These are phyloP conservation scores for Pterois miles DNA, from an alignment of 2,797 vertebrate genomes.

Conservation along the genomic window DNA sequence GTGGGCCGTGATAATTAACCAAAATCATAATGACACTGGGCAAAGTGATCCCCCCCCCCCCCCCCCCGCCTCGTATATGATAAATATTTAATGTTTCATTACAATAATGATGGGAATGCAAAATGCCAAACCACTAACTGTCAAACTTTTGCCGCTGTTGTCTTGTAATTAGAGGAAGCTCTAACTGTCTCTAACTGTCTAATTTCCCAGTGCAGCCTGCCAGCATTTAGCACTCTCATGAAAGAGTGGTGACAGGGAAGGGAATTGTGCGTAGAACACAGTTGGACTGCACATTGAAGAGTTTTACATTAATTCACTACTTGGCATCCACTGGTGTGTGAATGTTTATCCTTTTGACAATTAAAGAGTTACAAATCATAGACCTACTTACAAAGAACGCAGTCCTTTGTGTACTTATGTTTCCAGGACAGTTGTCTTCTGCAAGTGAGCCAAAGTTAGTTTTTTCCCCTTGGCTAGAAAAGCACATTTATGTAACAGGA, in stretches of 20 bases:
- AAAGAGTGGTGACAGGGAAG: constrained; percentile 50
- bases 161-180: constrained; percentile 66
- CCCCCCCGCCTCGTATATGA: constrained; percentile 64
- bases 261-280: constrained; percentile 42
- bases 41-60: constrained; percentile 69
- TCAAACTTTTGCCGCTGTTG: constrained; percentile 63
- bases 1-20: constrained; percentile 83
- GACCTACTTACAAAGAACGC: constrained; percentile 1
- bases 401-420: constrained; percentile 11
- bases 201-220: constrained; percentile 57
- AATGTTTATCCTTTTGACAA: constrained; percentile 51
- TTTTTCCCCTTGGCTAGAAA: constrained; percentile 2
- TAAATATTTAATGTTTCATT: constrained; percentile 84
- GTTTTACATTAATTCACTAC: constrained; percentile 41
- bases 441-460: constrained; percentile 16
- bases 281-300: constrained; percentile 25
- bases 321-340: constrained; percentile 17
- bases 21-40: constrained; percentile 79
- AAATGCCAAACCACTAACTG: constrained; percentile 70
- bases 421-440: constrained; percentile 28
- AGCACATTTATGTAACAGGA: constrained; percentile 17
- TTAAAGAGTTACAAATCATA: constrained; percentile 41
- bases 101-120: constrained; percentile 73
- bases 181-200: constrained; percentile 37
- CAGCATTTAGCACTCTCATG: constrained; percentile 50